phyloP scores from a whole-genome alignment of 2,797 vertebrate genomes.

The Platalea minor region DNA sequence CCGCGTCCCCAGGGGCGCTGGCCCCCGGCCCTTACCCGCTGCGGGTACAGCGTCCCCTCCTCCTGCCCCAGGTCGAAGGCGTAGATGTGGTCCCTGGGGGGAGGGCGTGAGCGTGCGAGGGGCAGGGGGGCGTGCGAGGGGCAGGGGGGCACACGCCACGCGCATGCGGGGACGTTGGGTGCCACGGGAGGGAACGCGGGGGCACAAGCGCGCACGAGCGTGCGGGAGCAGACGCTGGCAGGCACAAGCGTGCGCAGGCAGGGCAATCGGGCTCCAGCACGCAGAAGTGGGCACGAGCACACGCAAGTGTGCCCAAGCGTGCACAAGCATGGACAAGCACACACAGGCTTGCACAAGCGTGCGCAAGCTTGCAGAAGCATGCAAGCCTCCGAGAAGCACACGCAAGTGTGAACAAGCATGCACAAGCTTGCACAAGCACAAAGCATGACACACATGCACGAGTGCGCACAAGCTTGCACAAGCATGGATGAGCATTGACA shows the following conservation, averaged over 20 bases:
- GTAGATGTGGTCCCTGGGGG: constrained; percentile 89
- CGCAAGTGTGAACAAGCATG: too few relatives aligned
- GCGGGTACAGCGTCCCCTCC: constrained; percentile 82
- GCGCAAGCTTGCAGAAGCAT: too few relatives aligned
- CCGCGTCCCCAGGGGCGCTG: fast-evolving
- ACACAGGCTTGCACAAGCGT: too few relatives aligned
- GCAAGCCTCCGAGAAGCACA: too few relatives aligned
- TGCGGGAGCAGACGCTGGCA: not conserved
- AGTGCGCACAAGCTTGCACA: too few relatives aligned
- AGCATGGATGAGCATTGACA: too few relatives aligned
- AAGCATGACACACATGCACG: too few relatives aligned
- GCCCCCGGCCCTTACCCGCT: constrained; percentile 75
- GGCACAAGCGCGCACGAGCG: not conserved
- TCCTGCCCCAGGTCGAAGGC: constrained; percentile 85
- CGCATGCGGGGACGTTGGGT: not conserved
- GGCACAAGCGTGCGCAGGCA: not conserved
- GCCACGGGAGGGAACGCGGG: too few relatives aligned
- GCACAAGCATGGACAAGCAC: too few relatives aligned
- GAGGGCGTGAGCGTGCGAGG: not conserved
- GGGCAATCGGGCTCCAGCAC: too few relatives aligned
- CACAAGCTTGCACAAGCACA: too few relatives aligned
- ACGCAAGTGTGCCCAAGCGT: not conserved
- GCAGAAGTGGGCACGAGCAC: not conserved
- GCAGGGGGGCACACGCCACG: not conserved
- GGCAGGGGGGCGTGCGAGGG: not conserved